Evolutionary conservation across 2,888 invertebrate species (phyloP).

Genomic region (Lypha dubia): DNA sequence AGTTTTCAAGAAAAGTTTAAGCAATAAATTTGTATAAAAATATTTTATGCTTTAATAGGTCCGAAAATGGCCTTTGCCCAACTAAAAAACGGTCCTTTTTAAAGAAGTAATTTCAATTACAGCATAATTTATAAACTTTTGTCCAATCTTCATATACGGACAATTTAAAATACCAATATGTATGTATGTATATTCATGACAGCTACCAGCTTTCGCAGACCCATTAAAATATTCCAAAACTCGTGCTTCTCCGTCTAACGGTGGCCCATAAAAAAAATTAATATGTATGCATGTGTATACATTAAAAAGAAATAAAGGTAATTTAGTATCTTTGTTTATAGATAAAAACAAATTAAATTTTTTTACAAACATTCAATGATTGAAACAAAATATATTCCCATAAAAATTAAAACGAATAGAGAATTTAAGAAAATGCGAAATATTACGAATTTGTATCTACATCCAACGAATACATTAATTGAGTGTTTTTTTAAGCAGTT

Average conservation of each 20-base stretch:
- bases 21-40: too few species aligned
- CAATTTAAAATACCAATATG: neutral
- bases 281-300: too few species aligned
- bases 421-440: constrained; percentile 7
- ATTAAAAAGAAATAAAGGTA: constrained; percentile 45
- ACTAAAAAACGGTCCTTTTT: too few species aligned
- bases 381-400: constrained; percentile 18
- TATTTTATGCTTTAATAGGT: too few species aligned
- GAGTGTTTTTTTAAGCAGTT: neutral
- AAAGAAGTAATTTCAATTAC: too few species aligned
- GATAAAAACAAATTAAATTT: constrained; percentile 3
- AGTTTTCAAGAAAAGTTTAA: too few species aligned
- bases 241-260: constrained; percentile 9
- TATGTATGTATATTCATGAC: neutral
- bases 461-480: neutral
- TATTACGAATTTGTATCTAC: constrained; percentile 12
- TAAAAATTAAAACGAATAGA: constrained; percentile 1
- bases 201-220: constrained; percentile 1
- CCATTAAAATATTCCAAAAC: constrained; percentile 39
- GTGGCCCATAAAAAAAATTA: constrained; percentile 14
- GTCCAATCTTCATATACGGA: neutral
- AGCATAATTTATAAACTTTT: neutral
- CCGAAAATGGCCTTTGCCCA: too few species aligned
- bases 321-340: neutral
- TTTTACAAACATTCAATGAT: constrained; percentile 32